Evolutionary conservation across 1,140 invertebrate species (phyloP).

Genomic region (Sarcophaga bullata): DNA sequence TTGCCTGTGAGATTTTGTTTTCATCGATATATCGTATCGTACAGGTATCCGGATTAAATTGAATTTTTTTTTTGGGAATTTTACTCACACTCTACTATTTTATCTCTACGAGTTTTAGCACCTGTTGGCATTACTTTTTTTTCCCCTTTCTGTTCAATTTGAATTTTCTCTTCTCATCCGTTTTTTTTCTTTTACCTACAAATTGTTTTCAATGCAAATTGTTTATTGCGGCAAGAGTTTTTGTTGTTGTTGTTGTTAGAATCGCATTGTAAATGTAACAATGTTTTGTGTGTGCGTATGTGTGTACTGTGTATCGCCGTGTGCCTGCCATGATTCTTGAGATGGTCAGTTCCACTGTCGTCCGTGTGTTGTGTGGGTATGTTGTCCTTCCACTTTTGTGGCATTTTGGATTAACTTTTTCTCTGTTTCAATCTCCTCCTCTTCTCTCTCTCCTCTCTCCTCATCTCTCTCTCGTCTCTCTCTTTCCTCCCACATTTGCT

Average conservation of each 20-base stretch:
- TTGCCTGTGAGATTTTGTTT: too few relatives aligned
- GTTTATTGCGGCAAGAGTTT: neutral
- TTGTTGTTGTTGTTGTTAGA: neutral
- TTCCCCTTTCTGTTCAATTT: neutral
- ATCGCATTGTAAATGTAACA: neutral
- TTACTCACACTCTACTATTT: too few relatives aligned
- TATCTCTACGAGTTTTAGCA: neutral
- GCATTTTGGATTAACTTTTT: neutral
- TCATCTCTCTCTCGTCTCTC: too few relatives aligned
- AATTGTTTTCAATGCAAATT: slow-evolving; percentile 7
- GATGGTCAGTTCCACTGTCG: neutral
- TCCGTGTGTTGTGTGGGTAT: neutral
- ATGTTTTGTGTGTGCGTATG: neutral
- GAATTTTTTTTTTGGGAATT: too few relatives aligned
- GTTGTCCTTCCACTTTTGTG: neutral
- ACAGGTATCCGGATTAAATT: too few relatives aligned
- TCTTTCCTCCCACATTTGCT: too few relatives aligned
- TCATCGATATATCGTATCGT: too few relatives aligned
- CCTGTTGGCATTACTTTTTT: slow-evolving; percentile 1
- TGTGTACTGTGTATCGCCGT: neutral
- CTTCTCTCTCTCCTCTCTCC: too few relatives aligned
- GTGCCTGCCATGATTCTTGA: neutral
- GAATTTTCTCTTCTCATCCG: neutral
- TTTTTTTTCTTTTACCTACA: too few relatives aligned
- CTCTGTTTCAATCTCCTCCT: neutral